These are phyloP conservation scores for Polymixis lichenea DNA, from an alignment of 2,888 invertebrate genomes.

Conservation along the genomic window DNA sequence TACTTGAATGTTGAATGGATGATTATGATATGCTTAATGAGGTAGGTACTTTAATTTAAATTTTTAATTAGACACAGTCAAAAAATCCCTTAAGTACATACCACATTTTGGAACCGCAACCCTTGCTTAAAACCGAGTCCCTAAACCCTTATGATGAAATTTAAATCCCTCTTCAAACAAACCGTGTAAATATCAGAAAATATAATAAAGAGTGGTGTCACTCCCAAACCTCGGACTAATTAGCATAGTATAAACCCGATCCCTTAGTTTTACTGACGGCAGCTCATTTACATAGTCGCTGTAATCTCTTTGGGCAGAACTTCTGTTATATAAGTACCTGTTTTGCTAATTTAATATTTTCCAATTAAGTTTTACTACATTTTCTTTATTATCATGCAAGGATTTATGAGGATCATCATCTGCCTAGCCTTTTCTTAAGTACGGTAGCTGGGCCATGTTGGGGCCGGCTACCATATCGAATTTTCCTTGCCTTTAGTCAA, in stretches of 20 bases:
- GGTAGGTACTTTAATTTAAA: background rate
- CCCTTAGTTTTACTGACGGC: conserved; percentile 27
- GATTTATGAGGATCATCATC: background rate
- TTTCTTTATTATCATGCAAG: background rate
- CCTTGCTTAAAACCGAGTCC: conserved; percentile 7
- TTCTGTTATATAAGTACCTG: conserved; percentile 10
- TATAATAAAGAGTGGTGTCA: conserved; percentile 35
- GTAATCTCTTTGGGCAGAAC: conserved; percentile 16
- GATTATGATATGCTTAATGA: background rate
- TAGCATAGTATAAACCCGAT: conserved; percentile 35
- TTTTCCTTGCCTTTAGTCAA: too few relatives aligned
- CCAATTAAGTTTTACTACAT: conserved; percentile 12
- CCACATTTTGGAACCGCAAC: background rate
- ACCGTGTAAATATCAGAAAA: conserved; percentile 28
- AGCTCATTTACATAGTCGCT: conserved; percentile 41
- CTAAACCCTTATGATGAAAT: conserved; percentile 23
- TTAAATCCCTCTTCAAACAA: conserved; percentile 24
- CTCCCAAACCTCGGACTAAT: conserved; percentile 21
- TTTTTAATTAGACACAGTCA: background rate
- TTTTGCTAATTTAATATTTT: conserved; percentile 23
- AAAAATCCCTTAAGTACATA: background rate
- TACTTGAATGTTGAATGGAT: background rate
- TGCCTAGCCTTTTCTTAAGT: too few relatives aligned
- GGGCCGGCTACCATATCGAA: too few relatives aligned
- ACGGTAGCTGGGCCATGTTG: too few relatives aligned